Evolutionary conservation across 2,113 vertebrate genomes (phyloP).

Genomic region (Pantherophis guttatus): DNA sequence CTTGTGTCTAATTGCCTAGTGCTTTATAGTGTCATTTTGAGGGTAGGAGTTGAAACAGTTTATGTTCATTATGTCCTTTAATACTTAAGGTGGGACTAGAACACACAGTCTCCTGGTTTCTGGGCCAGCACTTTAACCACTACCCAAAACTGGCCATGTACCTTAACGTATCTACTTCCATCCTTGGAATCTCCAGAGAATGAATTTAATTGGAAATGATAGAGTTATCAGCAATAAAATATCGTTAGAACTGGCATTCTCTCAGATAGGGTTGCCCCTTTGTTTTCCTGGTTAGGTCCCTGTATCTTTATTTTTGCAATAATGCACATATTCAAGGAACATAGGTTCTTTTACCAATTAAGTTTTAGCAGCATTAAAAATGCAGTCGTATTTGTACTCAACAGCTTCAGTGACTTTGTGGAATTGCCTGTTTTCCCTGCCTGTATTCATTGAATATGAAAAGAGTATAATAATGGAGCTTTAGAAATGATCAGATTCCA

Average conservation of each 20-base stretch:
- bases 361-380: background rate
- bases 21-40: too few species aligned
- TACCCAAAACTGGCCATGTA: background rate
- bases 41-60: too few species aligned
- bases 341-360: background rate
- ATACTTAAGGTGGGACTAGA: too few species aligned
- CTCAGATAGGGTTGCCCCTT: background rate
- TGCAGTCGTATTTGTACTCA: background rate
- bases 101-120: too few species aligned
- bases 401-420: background rate
- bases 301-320: background rate
- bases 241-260: background rate
- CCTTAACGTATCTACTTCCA: background rate
- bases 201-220: background rate
- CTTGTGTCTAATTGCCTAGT: too few species aligned
- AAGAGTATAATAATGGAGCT: background rate
- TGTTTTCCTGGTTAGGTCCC: background rate
- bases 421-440: background rate
- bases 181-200: background rate
- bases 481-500: background rate
- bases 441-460: background rate
- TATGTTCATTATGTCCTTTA: too few species aligned
- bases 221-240: background rate
- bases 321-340: background rate
- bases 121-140: too few species aligned